These are phyloP conservation scores for Platypus cylindrus DNA, from an alignment of 2,888 invertebrate species.

Conservation along the genomic window DNA sequence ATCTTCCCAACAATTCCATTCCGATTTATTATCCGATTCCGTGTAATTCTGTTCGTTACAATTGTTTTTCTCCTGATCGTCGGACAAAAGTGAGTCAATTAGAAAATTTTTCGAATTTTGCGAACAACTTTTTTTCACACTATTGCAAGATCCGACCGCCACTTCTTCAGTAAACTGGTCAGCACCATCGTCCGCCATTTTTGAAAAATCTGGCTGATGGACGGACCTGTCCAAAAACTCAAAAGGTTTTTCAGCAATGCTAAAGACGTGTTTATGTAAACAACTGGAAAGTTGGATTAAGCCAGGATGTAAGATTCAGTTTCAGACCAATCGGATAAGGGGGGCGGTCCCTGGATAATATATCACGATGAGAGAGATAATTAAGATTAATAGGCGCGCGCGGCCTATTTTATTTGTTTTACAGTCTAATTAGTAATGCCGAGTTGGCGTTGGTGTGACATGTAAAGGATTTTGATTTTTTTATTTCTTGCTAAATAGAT, in stretches of 20 bases:
- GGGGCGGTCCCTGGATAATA: slow-evolving; percentile 18
- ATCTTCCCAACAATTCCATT: no score
- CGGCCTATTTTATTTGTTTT: background rate
- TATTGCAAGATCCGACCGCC: slow-evolving; percentile 1
- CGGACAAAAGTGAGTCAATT: slow-evolving; percentile 24
- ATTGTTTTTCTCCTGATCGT: background rate
- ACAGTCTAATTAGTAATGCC: slow-evolving; percentile 3
- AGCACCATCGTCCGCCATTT: slow-evolving; percentile 10
- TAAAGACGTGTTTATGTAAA: slow-evolving; percentile 17
- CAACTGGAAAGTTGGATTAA: slow-evolving; percentile 13
- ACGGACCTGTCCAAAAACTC: background rate
- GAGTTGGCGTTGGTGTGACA: slow-evolving; percentile 1
- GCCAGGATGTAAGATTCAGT: slow-evolving; percentile 8
- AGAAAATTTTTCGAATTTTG: slow-evolving; percentile 25
- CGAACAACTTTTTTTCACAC: slow-evolving; percentile 11
- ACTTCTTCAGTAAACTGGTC: slow-evolving; percentile 13
- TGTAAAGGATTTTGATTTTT: background rate
- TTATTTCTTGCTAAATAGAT: background rate
- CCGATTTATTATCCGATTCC: no score
- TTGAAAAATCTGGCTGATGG: slow-evolving; percentile 2
- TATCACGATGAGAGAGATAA: slow-evolving; percentile 18
- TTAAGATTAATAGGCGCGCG: slow-evolving; percentile 20
- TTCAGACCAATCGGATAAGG: slow-evolving; percentile 15
- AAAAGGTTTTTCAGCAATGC: slow-evolving; percentile 12
- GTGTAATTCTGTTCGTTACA: no score